Percentiles rank a stretch among this genome's conserved stretches.
These are phyloP conservation scores for Latrodectus hesperus DNA, from an alignment of 2,888 invertebrate genomes.

Conservation along the genomic window DNA sequence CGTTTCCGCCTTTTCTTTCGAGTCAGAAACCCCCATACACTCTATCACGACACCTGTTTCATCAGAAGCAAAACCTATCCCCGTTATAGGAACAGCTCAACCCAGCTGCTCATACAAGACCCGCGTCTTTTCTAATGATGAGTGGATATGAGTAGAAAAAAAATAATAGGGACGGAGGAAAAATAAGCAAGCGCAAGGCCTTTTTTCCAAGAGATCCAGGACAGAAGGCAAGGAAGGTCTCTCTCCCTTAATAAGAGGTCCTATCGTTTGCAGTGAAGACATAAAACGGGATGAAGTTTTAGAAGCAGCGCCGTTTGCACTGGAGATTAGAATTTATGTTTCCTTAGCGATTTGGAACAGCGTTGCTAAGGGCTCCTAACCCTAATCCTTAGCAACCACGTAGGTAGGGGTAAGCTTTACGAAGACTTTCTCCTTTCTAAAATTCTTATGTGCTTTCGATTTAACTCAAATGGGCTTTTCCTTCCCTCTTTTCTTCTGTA, in stretches of 20 bases:
- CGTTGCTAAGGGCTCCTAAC: slow-evolving; percentile 55
- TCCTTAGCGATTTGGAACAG: slow-evolving; percentile 46
- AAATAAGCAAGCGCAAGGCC: background rate
- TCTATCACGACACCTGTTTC: slow-evolving; percentile 31
- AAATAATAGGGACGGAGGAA: background rate
- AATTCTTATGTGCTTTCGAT: slow-evolving; percentile 12
- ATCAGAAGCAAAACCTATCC: background rate
- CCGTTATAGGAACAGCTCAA: background rate
- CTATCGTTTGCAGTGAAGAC: slow-evolving; percentile 34
- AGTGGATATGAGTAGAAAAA: background rate
- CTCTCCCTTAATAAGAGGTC: background rate
- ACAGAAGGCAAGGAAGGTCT: background rate
- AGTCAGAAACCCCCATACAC: background rate
- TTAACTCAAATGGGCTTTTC: slow-evolving; percentile 3
- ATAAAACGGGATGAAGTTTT: slow-evolving; percentile 46
- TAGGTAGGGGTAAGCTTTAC: slow-evolving; percentile 37
- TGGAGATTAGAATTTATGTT: slow-evolving; percentile 61
- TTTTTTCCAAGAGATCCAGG: background rate
- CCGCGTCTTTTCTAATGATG: slow-evolving; percentile 29
- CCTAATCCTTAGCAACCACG: slow-evolving; percentile 53
- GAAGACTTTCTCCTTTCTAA: background rate
- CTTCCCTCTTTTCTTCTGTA: background rate
- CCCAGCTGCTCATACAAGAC: slow-evolving; percentile 43
- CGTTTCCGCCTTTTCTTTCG: slow-evolving; percentile 7
- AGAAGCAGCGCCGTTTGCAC: slow-evolving; percentile 37